Evolutionary conservation across 1,140 invertebrate genomes (phyloP).

Genomic region (Drosophila lowei): DNA sequence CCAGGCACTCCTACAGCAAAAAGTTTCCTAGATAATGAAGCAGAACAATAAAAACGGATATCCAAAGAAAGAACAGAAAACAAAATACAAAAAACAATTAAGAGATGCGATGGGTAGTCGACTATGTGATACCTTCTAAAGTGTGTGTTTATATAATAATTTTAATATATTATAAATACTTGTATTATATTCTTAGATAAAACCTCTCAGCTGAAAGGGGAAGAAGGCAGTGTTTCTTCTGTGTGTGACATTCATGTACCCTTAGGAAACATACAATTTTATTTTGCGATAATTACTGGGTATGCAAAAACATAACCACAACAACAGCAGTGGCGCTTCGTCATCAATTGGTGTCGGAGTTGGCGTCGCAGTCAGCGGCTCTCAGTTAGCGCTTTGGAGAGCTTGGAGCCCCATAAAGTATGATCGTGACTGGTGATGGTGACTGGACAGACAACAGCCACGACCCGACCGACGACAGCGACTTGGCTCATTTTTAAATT

Average conservation of each 20-base stretch:
- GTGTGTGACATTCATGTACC: too few species aligned
- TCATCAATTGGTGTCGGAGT: constrained; percentile 55
- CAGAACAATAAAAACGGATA: constrained; percentile 55
- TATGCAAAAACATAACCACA: constrained; percentile 11
- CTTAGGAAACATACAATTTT: neutral
- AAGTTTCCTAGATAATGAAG: constrained; percentile 38
- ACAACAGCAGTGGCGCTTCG: constrained; percentile 51
- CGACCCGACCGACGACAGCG: too few species aligned
- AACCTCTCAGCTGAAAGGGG: too few species aligned
- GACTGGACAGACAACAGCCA: constrained; percentile 31
- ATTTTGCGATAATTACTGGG: neutral
- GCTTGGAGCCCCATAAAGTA: neutral
- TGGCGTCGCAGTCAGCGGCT: constrained; percentile 25
- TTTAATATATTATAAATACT: too few species aligned
- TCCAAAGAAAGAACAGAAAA: constrained; percentile 43
- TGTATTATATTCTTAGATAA: too few species aligned
- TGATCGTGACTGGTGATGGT: constrained; percentile 9
- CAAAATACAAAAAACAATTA: constrained; percentile 26
- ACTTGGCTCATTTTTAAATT: constrained; percentile 59
- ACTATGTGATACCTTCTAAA: neutral
- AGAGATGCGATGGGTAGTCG: neutral
- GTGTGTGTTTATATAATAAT: too few species aligned
- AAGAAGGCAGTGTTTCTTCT: neutral
- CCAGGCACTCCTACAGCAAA: constrained; percentile 4
- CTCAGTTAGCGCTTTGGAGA: too few species aligned